Conservation (phyloP, 2,113 vertebrate genomes). For the Lamprologus callipterus region DNA sequence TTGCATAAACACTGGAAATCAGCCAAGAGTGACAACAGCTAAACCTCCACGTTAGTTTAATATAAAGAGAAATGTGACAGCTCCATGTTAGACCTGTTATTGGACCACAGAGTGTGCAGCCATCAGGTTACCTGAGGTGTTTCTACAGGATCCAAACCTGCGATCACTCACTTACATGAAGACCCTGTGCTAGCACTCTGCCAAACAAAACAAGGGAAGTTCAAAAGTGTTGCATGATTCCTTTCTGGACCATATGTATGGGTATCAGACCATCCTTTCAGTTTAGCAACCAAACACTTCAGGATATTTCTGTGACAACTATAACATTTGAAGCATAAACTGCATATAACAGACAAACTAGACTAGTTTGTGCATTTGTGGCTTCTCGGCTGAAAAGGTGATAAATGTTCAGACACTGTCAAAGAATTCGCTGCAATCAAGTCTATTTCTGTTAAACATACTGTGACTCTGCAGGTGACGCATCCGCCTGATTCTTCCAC, state of each 20-base stretch:
- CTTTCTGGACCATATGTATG: neutral
- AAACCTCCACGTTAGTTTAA: neutral
- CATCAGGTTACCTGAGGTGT: neutral
- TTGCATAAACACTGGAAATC: neutral
- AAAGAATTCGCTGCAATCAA: neutral
- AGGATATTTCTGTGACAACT: neutral
- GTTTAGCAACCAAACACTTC: neutral
- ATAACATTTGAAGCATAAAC: neutral
- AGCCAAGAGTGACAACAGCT: rapidly evolving
- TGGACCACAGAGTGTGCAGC: neutral
- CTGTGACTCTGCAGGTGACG: neutral
- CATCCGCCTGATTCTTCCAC: neutral
- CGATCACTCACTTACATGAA: neutral
- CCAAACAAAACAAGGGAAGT: neutral
- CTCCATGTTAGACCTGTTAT: neutral
- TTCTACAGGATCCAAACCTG: neutral
- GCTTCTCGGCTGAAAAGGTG: rapidly evolving
- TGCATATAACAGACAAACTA: neutral
- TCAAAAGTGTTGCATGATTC: neutral
- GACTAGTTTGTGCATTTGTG: neutral
- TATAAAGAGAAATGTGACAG: neutral
- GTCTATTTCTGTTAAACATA: neutral
- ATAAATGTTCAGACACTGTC: neutral
- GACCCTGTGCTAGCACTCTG: rapidly evolving
- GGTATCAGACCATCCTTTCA: neutral